Evolutionary conservation across 2,888 invertebrate genomes (phyloP).

Genomic region (Prenolepis imparis): DNA sequence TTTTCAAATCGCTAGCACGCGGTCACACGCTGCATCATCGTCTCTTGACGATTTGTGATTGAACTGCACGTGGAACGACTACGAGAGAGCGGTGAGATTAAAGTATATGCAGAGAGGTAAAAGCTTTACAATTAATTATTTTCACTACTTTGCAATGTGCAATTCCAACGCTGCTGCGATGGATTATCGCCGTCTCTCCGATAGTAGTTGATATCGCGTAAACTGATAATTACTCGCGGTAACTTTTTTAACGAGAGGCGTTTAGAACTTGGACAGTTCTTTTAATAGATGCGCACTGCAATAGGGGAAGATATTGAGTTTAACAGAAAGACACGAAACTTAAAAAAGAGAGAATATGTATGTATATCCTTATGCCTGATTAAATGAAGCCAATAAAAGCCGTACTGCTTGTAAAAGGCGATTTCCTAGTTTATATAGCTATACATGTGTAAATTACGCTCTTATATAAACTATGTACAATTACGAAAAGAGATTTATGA

Average conservation of each 20-base stretch:
- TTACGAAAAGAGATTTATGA: background rate
- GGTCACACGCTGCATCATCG: conserved; percentile 25
- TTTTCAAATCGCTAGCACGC: conserved; percentile 26
- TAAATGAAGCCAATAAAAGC: conserved; percentile 69
- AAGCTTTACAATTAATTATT: conserved; percentile 43
- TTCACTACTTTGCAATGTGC: background rate
- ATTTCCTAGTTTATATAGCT: conserved; percentile 30
- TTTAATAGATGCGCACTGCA: conserved; percentile 32
- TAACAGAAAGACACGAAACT: conserved; percentile 44
- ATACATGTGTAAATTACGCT: conserved; percentile 33
- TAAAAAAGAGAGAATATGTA: conserved; percentile 50
- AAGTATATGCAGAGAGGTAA: conserved; percentile 19
- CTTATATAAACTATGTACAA: conserved; percentile 5
- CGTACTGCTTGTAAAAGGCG: background rate
- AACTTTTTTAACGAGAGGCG: conserved; percentile 56
- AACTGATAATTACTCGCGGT: conserved; percentile 58
- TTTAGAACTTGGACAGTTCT: conserved; percentile 48
- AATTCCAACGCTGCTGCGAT: background rate
- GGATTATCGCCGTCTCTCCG: conserved; percentile 58
- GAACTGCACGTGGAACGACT: conserved; percentile 65
- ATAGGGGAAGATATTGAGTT: conserved; percentile 40
- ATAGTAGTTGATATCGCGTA: conserved; percentile 62
- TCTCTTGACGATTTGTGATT: conserved; percentile 70
- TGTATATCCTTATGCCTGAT: conserved; percentile 69
- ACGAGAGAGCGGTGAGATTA: conserved; percentile 39